Evolutionary conservation across 2,888 invertebrate species (phyloP), one percentile per base, ranked within the genome.

Genomic region (Agrilus mali): DNA sequence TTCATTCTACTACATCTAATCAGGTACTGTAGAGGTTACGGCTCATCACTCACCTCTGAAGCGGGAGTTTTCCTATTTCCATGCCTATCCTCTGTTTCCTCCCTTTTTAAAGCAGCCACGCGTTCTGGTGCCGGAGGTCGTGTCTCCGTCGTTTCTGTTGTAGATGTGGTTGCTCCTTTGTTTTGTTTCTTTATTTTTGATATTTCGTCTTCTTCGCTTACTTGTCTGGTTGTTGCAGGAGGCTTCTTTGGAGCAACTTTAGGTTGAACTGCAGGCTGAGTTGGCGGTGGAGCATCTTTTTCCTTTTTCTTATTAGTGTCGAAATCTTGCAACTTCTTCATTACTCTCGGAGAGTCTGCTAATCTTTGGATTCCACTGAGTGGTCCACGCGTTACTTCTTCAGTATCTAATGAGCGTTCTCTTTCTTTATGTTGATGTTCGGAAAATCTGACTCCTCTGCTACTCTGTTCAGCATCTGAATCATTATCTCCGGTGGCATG

Each of bases 121-220:
- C 72, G 63, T 49, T 70, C 70, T 14, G 63, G 60, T 43, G 71
- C 63, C 15, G 75, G 66, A 36, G 42, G 16, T 35, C 49, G 45
- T 36, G 42, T 40, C 46, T 80, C 78, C 31, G 75, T 70, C 59
- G 78, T 79, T 56, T 65, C 57, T 38, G 66, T 60, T 7, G 68
- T 61, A 15, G 78, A 75, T 10, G 79, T 71, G 17, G 79, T 74
- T 15, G 80, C 78, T 44, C 72, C 77, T 65, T 89, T 89, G 59
- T 86, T 90, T 67, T 86, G 86, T 60, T 85, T 82, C 68, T 92
- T 92, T 51, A 87, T 84, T 58, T 83, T 79, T 8, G 85, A 74
- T 49, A 92, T 88, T 65, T 93, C 93, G 59, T 90, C 89, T 57
- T 89, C 90, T 68, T 92, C 92, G 61, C 87, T 87, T 50, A 82